Percentiles rank a stretch among this genome's conserved stretches.
phyloP scores from a whole-genome alignment of 2,888 invertebrate species.

The Xylota segnis region DNA sequence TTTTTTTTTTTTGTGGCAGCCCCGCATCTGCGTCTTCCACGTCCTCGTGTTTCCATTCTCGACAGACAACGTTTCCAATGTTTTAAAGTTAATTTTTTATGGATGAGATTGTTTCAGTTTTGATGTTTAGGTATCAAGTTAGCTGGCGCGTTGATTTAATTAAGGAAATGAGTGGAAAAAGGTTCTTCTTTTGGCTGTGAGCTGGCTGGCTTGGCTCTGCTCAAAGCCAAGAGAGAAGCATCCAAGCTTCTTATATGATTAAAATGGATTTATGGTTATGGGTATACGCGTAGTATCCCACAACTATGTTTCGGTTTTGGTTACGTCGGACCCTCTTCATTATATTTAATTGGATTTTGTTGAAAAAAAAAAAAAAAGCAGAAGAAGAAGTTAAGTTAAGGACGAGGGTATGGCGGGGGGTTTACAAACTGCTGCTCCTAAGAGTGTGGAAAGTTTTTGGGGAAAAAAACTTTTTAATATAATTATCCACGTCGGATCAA shows the following conservation, averaged over 20 bases:
- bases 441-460: constrained; percentile 45
- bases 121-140: constrained; percentile 59
- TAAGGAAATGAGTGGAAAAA: constrained; percentile 66
- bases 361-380: constrained; percentile 4
- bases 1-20: neutral
- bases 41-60: neutral
- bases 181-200: constrained; percentile 30
- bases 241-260: constrained; percentile 67
- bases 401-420: no score
- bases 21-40: neutral
- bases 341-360: constrained; percentile 69
- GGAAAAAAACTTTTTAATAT: constrained; percentile 57
- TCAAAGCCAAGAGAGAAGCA: constrained; percentile 16
- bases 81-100: constrained; percentile 65
- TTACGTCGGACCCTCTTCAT: constrained; percentile 63
- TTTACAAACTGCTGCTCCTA: constrained; percentile 11
- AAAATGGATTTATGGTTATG: constrained; percentile 70
- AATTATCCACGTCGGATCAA: constrained; percentile 38
- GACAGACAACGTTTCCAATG: constrained; percentile 30
- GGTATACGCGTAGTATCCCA: constrained; percentile 34
- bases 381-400: no score
- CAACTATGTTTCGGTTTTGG: constrained; percentile 57
- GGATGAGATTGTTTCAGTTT: constrained; percentile 65
- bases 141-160: constrained; percentile 65
- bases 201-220: constrained; percentile 7